Conservation (phyloP, 2,113 vertebrate genomes). For the Paratilapia polleni region DNA sequence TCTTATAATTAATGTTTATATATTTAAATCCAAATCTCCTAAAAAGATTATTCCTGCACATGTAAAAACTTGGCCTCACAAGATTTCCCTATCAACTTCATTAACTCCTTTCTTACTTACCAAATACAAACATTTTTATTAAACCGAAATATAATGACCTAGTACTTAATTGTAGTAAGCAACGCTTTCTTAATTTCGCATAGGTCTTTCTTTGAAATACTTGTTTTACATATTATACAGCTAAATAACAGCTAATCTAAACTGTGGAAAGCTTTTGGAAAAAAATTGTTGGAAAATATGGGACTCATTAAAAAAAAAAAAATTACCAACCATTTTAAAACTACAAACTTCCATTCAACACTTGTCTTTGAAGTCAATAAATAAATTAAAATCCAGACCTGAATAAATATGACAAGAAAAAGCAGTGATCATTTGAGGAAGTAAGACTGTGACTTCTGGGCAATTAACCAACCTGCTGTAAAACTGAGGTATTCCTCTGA, state of each 20-base stretch:
- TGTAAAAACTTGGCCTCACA: background rate
- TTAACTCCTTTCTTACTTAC: background rate
- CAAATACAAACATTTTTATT: background rate
- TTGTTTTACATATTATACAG: too few species aligned
- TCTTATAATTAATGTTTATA: too few species aligned
- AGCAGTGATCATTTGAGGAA: background rate
- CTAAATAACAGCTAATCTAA: background rate
- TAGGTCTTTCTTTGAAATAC: too few species aligned
- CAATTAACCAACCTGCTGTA: conserved; percentile 9
- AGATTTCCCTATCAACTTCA: background rate
- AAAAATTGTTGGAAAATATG: background rate
- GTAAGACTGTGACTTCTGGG: conserved; percentile 5
- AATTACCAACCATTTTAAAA: background rate
- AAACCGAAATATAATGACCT: background rate
- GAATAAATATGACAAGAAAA: background rate
- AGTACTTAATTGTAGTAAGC: too few species aligned
- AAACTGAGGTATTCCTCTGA: conserved; percentile 35
- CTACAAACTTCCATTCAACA: background rate
- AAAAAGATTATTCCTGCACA: background rate
- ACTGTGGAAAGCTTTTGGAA: background rate
- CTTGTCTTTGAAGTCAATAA: background rate
- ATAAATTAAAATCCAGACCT: background rate
- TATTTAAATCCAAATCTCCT: background rate
- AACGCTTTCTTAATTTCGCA: too few species aligned
- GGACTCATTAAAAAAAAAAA: background rate